These are phyloP conservation scores for Capricornis sumatraensis DNA, from an alignment of 2,113 vertebrate species.

Conservation along the genomic window DNA sequence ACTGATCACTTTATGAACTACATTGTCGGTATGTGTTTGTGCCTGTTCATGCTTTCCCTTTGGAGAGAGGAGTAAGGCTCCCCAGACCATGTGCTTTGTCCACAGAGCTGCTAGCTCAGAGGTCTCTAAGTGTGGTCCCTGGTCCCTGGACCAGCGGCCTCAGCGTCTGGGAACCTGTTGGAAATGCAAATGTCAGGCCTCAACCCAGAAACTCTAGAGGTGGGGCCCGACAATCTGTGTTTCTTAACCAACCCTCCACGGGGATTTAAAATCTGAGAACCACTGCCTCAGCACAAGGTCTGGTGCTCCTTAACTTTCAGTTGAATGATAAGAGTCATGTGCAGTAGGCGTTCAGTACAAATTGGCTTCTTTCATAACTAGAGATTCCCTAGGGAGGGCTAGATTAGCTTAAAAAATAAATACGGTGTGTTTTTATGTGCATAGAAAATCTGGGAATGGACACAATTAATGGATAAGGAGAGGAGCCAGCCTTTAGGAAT, in stretches of 20 bases:
- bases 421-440: background rate
- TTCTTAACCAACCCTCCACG: background rate
- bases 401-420: background rate
- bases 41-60: background rate
- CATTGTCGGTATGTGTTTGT: background rate
- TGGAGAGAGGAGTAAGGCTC: background rate
- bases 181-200: background rate
- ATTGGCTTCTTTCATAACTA: background rate
- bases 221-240: background rate
- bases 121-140: background rate
- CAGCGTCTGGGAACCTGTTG: background rate
- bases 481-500: background rate
- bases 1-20: background rate
- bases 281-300: background rate
- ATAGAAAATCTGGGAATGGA: background rate
- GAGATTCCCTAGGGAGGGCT: background rate
- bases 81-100: background rate
- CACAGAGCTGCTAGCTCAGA: background rate
- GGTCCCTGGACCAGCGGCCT: background rate
- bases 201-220: background rate
- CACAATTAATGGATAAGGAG: background rate
- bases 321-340: background rate
- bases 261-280: background rate
- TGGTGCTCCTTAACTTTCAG: background rate
- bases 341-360: background rate